A percentile compares a stretch with the other conserved stretches of the same genome.
Conservation (phyloP, 2,888 invertebrate genomes). For the Abrostola triplasia region DNA sequence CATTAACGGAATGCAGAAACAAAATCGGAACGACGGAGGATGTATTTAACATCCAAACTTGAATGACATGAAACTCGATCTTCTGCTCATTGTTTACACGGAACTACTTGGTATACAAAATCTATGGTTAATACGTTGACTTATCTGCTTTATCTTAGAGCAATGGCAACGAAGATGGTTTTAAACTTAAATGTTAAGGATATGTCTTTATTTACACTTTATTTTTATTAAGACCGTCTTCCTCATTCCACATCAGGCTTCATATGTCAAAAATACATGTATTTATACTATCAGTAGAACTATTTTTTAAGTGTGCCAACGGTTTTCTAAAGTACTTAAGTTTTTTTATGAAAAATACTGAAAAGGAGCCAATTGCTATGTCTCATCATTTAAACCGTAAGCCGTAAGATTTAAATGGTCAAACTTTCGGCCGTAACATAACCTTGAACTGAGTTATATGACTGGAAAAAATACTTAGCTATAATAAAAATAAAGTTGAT, state of each 20-base stretch:
- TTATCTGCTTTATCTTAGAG: constrained; percentile 5
- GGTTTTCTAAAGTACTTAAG: constrained; percentile 1
- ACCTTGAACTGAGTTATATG: constrained; percentile 18
- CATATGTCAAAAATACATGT: not conserved
- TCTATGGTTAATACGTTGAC: constrained; percentile 7
- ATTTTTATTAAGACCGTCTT: constrained; percentile 5
- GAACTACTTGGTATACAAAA: no score
- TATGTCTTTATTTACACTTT: constrained; percentile 7
- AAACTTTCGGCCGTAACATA: constrained; percentile 40
- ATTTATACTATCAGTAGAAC: constrained; percentile 5
- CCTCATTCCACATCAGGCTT: not conserved
- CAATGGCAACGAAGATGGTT: constrained; percentile 5
- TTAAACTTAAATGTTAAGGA: no score
- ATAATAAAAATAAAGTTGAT: constrained; percentile 39
- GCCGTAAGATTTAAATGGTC: constrained; percentile 42
- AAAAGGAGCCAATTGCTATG: constrained; percentile 24
- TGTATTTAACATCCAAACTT: constrained; percentile 28
- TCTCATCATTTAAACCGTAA: constrained; percentile 36
- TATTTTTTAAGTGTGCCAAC: constrained; percentile 12
- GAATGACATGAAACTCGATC: constrained; percentile 28
- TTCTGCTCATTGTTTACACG: constrained; percentile 5
- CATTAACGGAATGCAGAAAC: constrained; percentile 50
- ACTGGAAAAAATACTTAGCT: constrained; percentile 27
- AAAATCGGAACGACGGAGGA: constrained; percentile 50
- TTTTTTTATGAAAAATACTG: constrained; percentile 36